Conservation (phyloP, 1,140 invertebrate species). For the Anagrus nilaparvatae region DNA sequence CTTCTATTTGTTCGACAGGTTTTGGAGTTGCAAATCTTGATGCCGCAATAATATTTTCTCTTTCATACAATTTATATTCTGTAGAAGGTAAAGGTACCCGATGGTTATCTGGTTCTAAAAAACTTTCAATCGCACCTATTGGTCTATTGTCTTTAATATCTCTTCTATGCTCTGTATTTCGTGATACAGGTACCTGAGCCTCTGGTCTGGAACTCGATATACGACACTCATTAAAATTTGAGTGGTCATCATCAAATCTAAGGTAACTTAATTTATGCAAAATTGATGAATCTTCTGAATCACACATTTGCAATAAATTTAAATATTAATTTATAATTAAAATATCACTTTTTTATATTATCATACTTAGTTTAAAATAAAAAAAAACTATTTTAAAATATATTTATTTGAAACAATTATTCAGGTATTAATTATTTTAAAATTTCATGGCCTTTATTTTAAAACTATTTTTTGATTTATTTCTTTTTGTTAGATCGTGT, state of each 20-base stretch:
- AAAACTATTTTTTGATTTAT: no score
- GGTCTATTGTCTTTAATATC: constrained; percentile 19
- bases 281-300: constrained; percentile 36
- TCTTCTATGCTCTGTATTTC: constrained; percentile 16
- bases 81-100: constrained; percentile 14
- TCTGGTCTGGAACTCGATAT: constrained; percentile 32
- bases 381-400: no score
- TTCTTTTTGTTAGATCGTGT: no score
- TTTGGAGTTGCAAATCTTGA: constrained; percentile 69
- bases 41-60: constrained; percentile 55
- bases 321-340: no score
- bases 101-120: constrained; percentile 35
- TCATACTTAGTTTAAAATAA: no score
- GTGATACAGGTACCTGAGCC: constrained; percentile 34
- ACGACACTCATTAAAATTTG: constrained; percentile 13
- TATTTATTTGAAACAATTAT: no score
- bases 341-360: no score
- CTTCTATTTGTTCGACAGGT: constrained; percentile 48
- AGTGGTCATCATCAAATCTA: constrained; percentile 33
- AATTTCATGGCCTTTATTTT: no score
- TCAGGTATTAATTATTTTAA: no score
- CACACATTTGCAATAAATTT: constrained; percentile 33
- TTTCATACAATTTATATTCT: constrained; percentile 55
- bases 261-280: constrained; percentile 40
- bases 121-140: constrained; percentile 46